Conservation (phyloP, 2,797 vertebrate species). For the Gephyroberyx darwinii region DNA sequence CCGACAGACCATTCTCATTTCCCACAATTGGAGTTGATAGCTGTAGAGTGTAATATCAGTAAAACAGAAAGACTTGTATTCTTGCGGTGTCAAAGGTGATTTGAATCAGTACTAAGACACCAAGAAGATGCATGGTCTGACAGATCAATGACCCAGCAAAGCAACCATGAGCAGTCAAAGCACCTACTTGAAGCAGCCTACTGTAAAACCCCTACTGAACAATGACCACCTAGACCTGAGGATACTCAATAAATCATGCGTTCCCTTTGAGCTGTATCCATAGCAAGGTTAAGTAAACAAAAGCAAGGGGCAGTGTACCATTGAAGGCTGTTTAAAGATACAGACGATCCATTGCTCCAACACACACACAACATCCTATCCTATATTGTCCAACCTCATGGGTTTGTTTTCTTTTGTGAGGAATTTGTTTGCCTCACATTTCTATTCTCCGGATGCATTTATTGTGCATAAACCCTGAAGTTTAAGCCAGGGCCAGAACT, state of each 20-base stretch:
- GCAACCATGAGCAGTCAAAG: background rate
- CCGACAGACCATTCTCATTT: background rate
- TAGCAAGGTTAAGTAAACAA: background rate
- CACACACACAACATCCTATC: background rate
- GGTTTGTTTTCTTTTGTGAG: background rate
- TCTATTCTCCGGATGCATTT: background rate
- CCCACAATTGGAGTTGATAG: background rate
- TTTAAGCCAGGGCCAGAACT: background rate
- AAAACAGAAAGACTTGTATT: background rate
- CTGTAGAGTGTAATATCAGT: background rate
- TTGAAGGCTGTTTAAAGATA: background rate
- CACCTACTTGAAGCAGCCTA: background rate
- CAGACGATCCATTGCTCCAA: background rate
- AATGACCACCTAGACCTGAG: background rate
- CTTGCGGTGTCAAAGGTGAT: background rate
- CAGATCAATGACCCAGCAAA: background rate
- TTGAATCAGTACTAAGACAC: background rate
- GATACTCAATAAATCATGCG: background rate
- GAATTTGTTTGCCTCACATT: background rate
- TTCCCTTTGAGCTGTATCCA: background rate
- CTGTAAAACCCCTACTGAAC: background rate
- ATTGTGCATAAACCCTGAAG: conserved; percentile 5
- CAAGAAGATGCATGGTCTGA: background rate
- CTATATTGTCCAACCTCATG: background rate
- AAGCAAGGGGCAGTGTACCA: background rate